phyloP scores from a whole-genome alignment of 2,113 vertebrate genomes.

The Hypocryptadius cinnamomeus region DNA sequence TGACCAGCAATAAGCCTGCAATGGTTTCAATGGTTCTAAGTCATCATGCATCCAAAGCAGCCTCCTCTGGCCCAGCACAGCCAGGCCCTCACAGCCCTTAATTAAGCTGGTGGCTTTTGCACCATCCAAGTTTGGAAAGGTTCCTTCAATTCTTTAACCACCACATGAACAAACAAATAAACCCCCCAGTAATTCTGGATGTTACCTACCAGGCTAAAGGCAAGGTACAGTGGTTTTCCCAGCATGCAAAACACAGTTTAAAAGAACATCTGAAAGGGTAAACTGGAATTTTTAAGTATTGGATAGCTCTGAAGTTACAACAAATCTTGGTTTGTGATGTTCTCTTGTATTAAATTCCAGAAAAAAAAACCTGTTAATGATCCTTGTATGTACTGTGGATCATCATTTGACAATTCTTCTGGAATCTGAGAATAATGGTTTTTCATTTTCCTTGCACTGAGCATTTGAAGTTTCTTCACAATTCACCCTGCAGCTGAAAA shows the following conservation, averaged over 20 bases:
- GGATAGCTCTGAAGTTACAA: neutral
- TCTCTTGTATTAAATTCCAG: neutral
- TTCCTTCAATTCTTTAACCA: neutral
- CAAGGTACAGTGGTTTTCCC: neutral
- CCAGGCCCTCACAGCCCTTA: neutral
- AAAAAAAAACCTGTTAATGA: neutral
- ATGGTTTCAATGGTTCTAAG: neutral
- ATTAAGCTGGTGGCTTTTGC: neutral
- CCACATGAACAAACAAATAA: neutral
- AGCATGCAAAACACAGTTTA: slow-evolving; percentile 22
- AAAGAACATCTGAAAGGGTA: slow-evolving; percentile 8
- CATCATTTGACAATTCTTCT: neutral
- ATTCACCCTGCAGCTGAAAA: slow-evolving; percentile 11
- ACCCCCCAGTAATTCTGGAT: neutral
- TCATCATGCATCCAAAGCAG: neutral
- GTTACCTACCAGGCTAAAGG: neutral
- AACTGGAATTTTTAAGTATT: neutral
- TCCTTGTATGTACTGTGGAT: neutral
- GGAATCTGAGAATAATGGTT: neutral
- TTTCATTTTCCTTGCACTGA: neutral
- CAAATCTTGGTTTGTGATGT: neutral
- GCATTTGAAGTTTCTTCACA: neutral
- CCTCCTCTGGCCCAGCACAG: neutral
- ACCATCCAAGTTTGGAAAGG: neutral
- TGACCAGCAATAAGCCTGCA: slow-evolving; percentile 36